These are phyloP conservation scores for Mastomys coucha DNA, from an alignment of 2,113 vertebrate species.

Conservation along the genomic window DNA sequence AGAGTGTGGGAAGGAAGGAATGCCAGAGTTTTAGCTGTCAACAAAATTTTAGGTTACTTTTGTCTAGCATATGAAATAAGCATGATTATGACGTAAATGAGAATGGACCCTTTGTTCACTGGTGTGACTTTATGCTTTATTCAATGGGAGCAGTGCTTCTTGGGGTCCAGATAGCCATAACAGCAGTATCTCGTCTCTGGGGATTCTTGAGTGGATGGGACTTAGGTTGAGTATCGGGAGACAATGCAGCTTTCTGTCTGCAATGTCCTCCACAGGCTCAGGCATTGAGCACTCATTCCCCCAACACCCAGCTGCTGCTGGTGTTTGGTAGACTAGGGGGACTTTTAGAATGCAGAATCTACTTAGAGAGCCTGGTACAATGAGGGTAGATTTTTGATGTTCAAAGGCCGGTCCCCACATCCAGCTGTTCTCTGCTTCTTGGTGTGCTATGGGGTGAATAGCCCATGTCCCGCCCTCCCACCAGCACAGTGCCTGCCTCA, in stretches of 20 bases:
- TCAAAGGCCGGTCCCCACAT: not conserved
- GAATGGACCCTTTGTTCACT: not conserved
- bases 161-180: not conserved
- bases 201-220: not conserved
- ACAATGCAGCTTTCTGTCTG: not conserved
- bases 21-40: not conserved
- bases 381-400: too few relatives aligned
- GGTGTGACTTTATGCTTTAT: not conserved
- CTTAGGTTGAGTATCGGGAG: fast-evolving
- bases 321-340: not conserved
- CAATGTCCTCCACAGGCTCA: too few relatives aligned
- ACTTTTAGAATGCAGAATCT: too few relatives aligned
- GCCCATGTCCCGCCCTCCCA: too few relatives aligned
- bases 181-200: not conserved
- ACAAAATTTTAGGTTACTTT: not conserved
- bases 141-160: not conserved
- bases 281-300: not conserved
- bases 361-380: not conserved
- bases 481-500: not conserved
- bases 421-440: not conserved
- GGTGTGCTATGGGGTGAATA: not conserved
- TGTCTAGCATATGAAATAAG: not conserved
- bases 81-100: not conserved
- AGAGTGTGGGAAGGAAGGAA: not conserved
- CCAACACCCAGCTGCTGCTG: fast-evolving